phyloP scores from a whole-genome alignment of 2,113 vertebrate genomes.

The Chauna torquata region DNA sequence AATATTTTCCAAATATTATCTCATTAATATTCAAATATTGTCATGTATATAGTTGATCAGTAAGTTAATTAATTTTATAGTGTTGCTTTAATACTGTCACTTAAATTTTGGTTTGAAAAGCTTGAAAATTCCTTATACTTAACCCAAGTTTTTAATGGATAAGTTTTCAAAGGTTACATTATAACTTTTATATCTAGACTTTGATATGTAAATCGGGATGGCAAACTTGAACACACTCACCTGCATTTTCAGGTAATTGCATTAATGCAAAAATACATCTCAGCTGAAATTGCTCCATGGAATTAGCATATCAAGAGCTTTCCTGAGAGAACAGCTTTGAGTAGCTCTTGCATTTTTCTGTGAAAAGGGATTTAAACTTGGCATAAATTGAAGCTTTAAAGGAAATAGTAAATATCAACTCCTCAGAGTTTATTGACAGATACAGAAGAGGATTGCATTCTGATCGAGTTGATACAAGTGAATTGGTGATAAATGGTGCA shows the following conservation, averaged over 20 bases:
- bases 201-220: slow-evolving; percentile 61
- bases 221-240: slow-evolving; percentile 64
- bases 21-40: slow-evolving; percentile 1
- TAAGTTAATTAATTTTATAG: slow-evolving; percentile 10
- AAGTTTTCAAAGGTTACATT: slow-evolving; percentile 35
- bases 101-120: not conserved
- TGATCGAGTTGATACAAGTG: not conserved
- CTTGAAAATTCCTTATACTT: slow-evolving; percentile 9
- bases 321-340: slow-evolving; percentile 40
- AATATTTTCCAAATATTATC: not conserved
- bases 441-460: not conserved
- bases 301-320: slow-evolving; percentile 67
- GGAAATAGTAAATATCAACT: slow-evolving; percentile 29
- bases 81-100: not conserved
- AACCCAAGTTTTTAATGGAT: not conserved
- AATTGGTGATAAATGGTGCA: not conserved
- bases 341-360: slow-evolving; percentile 28
- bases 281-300: slow-evolving; percentile 4
- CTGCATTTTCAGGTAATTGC: slow-evolving; percentile 66
- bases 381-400: slow-evolving; percentile 11
- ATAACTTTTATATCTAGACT: slow-evolving; percentile 41
- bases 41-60: not conserved
- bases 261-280: slow-evolving; percentile 59
- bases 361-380: not conserved
- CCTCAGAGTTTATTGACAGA: slow-evolving; percentile 10